A percentile compares a stretch with the other conserved stretches of the same genome.
These are phyloP conservation scores for Theonella swinhoei DNA, from an alignment of 37 sponge, comb jelly and placozoan genomes.

Conservation along the genomic window DNA sequence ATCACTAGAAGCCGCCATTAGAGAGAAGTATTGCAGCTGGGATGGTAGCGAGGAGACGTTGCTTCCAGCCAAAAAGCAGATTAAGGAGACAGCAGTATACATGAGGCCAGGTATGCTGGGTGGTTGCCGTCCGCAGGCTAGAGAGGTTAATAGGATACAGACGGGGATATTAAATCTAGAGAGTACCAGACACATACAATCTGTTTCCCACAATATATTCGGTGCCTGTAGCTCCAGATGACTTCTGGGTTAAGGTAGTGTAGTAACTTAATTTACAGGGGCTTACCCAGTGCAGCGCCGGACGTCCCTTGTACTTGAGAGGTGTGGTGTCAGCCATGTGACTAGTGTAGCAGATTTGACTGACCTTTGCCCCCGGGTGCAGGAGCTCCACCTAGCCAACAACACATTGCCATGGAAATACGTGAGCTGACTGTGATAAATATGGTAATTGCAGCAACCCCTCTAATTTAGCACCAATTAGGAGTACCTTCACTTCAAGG, in stretches of 20 bases:
- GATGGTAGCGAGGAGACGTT: neutral
- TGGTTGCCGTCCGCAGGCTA: no score
- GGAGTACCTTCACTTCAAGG: no score
- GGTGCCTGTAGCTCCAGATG: no score
- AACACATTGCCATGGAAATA: constrained; percentile 14
- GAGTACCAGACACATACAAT: no score
- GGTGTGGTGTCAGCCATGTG: neutral
- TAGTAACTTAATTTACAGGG: constrained; percentile 13
- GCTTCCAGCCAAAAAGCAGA: neutral
- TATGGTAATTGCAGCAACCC: no score
- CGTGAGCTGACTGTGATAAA: constrained; percentile 21
- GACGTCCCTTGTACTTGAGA: constrained; percentile 37
- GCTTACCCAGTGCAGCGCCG: constrained; percentile 10
- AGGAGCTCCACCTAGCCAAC: constrained; percentile 48
- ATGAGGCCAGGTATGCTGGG: constrained; percentile 31
- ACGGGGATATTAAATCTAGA: no score
- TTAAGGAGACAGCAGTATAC: constrained; percentile 22
- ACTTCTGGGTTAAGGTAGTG: neutral
- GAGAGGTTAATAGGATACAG: no score
- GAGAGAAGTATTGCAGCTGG: constrained; percentile 37
- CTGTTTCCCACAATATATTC: no score
- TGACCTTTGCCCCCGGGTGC: constrained; percentile 39
- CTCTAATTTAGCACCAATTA: no score
- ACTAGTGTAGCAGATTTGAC: constrained; percentile 5
- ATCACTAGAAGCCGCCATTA: constrained; percentile 49